A percentile compares a stretch with the other conserved stretches of the same genome.
Conservation (phyloP, 2,888 invertebrate genomes). For the Dendrolimus houi region DNA sequence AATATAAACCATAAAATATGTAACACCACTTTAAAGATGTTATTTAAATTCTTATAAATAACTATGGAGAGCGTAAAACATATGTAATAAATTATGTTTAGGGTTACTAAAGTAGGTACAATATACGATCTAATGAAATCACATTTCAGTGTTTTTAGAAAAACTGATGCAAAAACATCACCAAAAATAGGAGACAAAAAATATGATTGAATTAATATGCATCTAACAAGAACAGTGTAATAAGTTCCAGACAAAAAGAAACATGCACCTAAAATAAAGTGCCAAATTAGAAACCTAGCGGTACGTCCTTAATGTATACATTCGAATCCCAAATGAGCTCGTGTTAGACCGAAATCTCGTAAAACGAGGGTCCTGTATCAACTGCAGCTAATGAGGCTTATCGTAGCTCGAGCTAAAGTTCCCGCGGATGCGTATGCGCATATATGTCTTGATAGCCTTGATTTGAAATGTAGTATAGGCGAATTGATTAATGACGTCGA, state of each 20-base stretch:
- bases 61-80: too few species aligned
- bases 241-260: neutral
- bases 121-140: too few species aligned
- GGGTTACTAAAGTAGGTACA: too few species aligned
- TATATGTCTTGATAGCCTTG: conserved; percentile 47
- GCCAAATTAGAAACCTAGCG: neutral
- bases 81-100: too few species aligned
- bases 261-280: neutral
- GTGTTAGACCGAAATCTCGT: conserved; percentile 33
- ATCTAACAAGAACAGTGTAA: neutral
- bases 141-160: too few species aligned
- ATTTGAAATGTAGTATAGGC: neutral
- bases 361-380: conserved; percentile 6
- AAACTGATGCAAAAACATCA: too few species aligned
- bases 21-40: too few species aligned
- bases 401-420: conserved; percentile 43
- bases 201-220: neutral
- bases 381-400: conserved; percentile 65
- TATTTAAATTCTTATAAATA: too few species aligned
- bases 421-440: conserved; percentile 52
- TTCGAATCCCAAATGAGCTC: conserved; percentile 5
- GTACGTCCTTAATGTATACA: neutral
- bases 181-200: too few species aligned
- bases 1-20: too few species aligned
- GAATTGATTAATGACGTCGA: neutral